Conservation (phyloP, 2,888 invertebrate genomes). For the Mesoligia furuncula region DNA sequence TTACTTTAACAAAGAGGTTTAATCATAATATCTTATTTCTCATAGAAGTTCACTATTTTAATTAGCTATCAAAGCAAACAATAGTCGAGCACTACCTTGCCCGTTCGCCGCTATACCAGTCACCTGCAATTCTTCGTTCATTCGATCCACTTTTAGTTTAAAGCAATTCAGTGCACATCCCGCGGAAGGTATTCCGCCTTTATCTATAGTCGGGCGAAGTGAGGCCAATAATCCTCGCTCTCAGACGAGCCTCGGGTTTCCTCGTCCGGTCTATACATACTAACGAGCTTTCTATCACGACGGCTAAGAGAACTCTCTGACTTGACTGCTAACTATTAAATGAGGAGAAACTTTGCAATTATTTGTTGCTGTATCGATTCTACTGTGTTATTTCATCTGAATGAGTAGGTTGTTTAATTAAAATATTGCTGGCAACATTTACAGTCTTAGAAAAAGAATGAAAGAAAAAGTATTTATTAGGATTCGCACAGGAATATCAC, state of each 20-base stretch:
- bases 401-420: not conserved
- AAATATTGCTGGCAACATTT: not conserved
- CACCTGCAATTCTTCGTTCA: constrained; percentile 44
- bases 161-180: constrained; percentile 60
- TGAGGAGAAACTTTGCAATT: constrained; percentile 33
- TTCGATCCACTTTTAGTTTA: constrained; percentile 52
- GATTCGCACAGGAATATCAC: not conserved
- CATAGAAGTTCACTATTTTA: not conserved
- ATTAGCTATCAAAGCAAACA: not conserved
- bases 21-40: not conserved
- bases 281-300: constrained; percentile 58
- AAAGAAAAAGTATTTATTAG: not conserved
- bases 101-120: not conserved
- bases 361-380: constrained; percentile 11
- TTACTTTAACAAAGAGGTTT: not conserved
- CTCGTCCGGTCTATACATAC: constrained; percentile 62
- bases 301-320: constrained; percentile 47
- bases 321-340: constrained; percentile 58
- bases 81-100: not conserved
- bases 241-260: constrained; percentile 51
- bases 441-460: not conserved
- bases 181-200: constrained; percentile 52
- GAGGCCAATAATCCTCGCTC: constrained; percentile 62
- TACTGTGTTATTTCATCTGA: constrained; percentile 1
- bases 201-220: constrained; percentile 54